Evolutionary conservation across 2,888 invertebrate genomes (phyloP), one percentile per base, ranked within the genome.

Genomic region (Melanotus villosus): DNA sequence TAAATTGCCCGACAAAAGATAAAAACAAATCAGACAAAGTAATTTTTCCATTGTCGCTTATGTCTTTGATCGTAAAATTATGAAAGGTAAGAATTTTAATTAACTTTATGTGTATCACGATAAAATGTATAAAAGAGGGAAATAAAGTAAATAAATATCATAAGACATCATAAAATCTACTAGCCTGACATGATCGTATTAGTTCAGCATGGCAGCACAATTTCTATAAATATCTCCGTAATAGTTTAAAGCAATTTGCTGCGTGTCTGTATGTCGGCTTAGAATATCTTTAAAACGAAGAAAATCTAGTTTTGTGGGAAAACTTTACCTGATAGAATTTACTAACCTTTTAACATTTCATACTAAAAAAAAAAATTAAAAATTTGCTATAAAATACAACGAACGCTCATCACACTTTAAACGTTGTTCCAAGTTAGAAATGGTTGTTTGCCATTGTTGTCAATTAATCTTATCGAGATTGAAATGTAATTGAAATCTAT

Each of bases 391-490:
- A n/a, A n/a, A n/a, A n/a, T n/a, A n/a, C n/a, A n/a, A n/a, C n/a
- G n/a, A n/a, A n/a, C n/a, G n/a, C n/a, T n/a, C n/a, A n/a, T n/a
- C n/a, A n/a, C n/a, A n/a, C n/a, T n/a, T n/a, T n/a, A n/a, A n/a
- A n/a, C n/a, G 26, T 65, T 65, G 50, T 50, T 50, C 34, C 50
- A 47, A 59, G 50, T 65, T 65, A 16, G 58, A 65, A 65, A 57
- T 65, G 52, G 36, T 23, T 32, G 50, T 32, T 34, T 54, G 23
- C 52, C 43, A 26, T 62, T 62, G 59, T 62, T 54, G 52, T 67
- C 67, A 47, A 58, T 65, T 65, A 60, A 60, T 67, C 52, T 60
- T 67, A 67, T 67, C 67, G 67, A 60, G 67, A 67, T 67, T 67
- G 60, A 67, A 62, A 60, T 19, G 62, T 59, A 67, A 50, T 57